Evolutionary conservation across 53 echinoderm and acorn worm species (phyloP).

Genomic region (Astropecten irregularis): DNA sequence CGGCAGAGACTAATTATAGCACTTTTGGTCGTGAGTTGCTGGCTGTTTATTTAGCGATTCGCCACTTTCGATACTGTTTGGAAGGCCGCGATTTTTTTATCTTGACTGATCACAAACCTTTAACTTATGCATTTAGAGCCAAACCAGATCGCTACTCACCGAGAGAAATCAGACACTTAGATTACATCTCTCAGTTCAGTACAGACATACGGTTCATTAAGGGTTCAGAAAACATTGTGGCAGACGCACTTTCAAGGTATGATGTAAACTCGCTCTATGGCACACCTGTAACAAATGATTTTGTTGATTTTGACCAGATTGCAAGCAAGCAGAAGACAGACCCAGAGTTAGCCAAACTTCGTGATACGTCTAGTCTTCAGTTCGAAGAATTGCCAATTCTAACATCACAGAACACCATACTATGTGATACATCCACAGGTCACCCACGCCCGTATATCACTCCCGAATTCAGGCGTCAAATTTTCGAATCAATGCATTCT

Average conservation of each 20-base stretch:
- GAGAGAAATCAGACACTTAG: conserved; percentile 18
- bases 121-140: background rate
- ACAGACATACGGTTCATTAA: background rate
- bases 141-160: conserved; percentile 10
- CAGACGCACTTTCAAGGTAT: background rate
- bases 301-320: background rate
- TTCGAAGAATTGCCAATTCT: background rate
- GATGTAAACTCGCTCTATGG: background rate
- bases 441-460: background rate
- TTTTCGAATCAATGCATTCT: background rate
- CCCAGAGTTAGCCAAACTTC: background rate
- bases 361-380: conserved; percentile 1
- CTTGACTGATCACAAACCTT: conserved; percentile 30
- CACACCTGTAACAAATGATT: background rate
- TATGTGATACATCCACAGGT: conserved; percentile 18
- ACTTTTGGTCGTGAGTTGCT: conserved; percentile 15
- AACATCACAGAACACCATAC: no score
- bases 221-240: conserved; percentile 2
- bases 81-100: conserved; percentile 5
- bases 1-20: conserved; percentile 23
- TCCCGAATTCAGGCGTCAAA: background rate
- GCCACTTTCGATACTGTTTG: background rate
- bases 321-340: background rate
- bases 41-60: conserved; percentile 6
- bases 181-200: conserved; percentile 34